These are phyloP conservation scores for Lordiphosa clarofinis DNA, from an alignment of 1,140 invertebrate species.

Conservation along the genomic window DNA sequence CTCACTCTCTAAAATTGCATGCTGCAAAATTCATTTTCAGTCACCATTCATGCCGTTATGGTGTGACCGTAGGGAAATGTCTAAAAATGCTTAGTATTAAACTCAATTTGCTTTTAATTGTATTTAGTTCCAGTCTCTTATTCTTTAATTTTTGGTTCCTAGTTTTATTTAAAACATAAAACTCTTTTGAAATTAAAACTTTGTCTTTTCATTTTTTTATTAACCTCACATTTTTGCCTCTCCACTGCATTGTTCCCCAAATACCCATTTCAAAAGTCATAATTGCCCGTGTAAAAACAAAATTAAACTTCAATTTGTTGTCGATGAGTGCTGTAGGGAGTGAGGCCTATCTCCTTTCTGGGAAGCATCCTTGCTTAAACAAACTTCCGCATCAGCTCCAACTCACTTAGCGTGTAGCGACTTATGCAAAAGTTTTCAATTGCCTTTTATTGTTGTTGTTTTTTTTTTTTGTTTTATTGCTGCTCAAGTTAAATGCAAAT, in stretches of 20 bases:
- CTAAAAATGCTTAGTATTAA: too few relatives aligned
- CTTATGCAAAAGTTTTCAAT: conserved; percentile 76
- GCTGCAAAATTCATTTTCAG: too few relatives aligned
- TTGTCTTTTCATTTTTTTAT: background rate
- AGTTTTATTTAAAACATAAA: too few relatives aligned
- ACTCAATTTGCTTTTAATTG: too few relatives aligned
- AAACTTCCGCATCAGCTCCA: conserved; percentile 51
- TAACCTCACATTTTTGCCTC: too few relatives aligned
- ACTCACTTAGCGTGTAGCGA: conserved; percentile 68
- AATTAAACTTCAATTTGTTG: conserved; percentile 67
- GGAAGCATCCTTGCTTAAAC: conserved; percentile 17
- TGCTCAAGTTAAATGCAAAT: conserved; percentile 70
- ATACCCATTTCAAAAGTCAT: conserved; percentile 29
- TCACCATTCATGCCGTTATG: too few relatives aligned
- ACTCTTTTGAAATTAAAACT: too few relatives aligned
- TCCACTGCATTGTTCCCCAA: conserved; percentile 6
- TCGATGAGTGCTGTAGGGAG: background rate
- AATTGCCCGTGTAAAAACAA: conserved; percentile 64
- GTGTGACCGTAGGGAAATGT: too few relatives aligned
- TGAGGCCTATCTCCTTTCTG: background rate
- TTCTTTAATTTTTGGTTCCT: too few relatives aligned
- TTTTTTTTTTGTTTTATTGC: background rate
- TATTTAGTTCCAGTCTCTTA: too few relatives aligned
- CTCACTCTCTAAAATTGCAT: too few relatives aligned
- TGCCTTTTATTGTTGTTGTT: conserved; percentile 45